phyloP scores from a whole-genome alignment of 2,113 vertebrate species.

The Phyllopteryx taeniolatus region DNA sequence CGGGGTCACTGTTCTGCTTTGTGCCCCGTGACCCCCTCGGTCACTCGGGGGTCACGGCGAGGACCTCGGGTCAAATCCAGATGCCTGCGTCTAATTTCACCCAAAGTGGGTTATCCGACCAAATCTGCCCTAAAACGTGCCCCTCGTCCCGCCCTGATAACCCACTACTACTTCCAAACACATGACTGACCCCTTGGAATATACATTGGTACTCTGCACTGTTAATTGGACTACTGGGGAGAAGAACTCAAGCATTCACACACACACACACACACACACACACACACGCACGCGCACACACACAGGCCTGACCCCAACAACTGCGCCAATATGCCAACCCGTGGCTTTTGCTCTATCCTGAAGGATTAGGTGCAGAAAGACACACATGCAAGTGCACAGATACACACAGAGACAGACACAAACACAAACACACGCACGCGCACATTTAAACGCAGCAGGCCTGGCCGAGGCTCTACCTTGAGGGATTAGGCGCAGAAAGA shows the following conservation, averaged over 20 bases:
- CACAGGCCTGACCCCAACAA: constrained; percentile 55
- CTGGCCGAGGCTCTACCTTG: constrained; percentile 69
- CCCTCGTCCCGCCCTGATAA: constrained; percentile 26
- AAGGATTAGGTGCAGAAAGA: constrained; percentile 69
- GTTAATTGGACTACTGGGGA: constrained; percentile 60
- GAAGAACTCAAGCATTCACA: constrained; percentile 37
- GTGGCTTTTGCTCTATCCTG: constrained; percentile 62
- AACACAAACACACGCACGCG: constrained; percentile 21
- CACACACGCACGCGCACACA: constrained; percentile 23
- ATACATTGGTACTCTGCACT: constrained; percentile 45
- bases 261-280: constrained; percentile 18
- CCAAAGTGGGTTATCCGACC: constrained; percentile 65
- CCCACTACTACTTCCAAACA: constrained; percentile 40
- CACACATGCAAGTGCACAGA: constrained; percentile 47
- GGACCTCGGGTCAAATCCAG: constrained; percentile 73
- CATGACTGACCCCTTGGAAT: constrained; percentile 47
- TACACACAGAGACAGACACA: constrained; percentile 3
- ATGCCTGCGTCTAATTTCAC: constrained; percentile 77
- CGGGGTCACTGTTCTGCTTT: constrained; percentile 74
- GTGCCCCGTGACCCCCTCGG: constrained; percentile 68
- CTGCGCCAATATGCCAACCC: constrained; percentile 66
- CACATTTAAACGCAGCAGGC: constrained; percentile 42
- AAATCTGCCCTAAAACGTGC: constrained; percentile 69
- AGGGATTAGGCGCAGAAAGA: constrained; percentile 78
- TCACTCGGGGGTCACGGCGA: constrained; percentile 65